phyloP scores from a whole-genome alignment of 2,113 vertebrate species.

The Cariama cristata region DNA sequence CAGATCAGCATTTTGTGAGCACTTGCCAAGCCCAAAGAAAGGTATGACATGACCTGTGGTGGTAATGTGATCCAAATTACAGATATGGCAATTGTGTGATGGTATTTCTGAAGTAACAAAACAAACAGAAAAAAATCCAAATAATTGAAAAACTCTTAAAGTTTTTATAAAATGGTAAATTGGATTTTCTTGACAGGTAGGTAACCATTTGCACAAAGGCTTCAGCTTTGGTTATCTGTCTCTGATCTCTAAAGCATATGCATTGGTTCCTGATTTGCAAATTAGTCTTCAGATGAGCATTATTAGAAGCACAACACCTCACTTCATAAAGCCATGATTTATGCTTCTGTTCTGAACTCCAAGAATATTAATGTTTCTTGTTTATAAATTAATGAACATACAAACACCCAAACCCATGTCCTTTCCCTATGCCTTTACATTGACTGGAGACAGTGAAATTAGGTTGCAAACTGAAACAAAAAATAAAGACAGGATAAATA shows the following conservation, averaged over 20 bases:
- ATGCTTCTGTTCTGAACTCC: background rate
- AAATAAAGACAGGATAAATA: background rate
- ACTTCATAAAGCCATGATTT: background rate
- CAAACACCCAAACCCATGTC: background rate
- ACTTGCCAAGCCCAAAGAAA: background rate
- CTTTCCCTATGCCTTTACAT: background rate
- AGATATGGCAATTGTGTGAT: accelerated
- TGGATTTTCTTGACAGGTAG: background rate
- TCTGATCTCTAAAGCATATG: background rate
- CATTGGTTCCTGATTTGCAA: background rate
- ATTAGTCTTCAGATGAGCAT: background rate
- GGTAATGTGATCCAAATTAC: background rate
- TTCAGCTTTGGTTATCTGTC: background rate
- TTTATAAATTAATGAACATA: background rate
- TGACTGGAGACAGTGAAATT: background rate
- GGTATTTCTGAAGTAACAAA: background rate
- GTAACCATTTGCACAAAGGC: background rate
- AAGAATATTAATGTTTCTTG: background rate
- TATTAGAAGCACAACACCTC: background rate
- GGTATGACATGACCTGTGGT: background rate
- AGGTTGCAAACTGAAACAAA: background rate
- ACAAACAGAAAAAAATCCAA: background rate
- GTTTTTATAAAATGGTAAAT: background rate
- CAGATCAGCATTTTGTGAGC: background rate
- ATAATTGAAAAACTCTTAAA: background rate